Base-by-base conservation (phyloP, 2,888 invertebrate genomes). In the Cephus spinipes region DNA sequence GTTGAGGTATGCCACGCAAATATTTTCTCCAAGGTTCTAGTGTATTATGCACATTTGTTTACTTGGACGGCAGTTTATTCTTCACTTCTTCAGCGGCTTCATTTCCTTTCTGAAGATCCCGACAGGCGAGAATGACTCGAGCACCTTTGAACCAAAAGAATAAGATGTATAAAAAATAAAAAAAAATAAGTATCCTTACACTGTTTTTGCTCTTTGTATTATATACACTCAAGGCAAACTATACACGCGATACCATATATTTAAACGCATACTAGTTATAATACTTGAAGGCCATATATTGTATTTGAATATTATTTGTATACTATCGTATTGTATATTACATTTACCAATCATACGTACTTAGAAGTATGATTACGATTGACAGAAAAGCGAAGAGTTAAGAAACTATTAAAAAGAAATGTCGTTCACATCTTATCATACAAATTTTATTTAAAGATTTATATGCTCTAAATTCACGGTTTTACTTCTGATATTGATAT, bases 41-140 rank as follows among this genome's bases (percentile, higher is more conserved):
- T 35, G 12, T 74, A 35, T 11, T 23, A 31, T 30, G 23, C 11
- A 33, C 12, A 75, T 33, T 76, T 76, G 81, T 76, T 15, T 86
- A 90, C 90, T 80, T 87, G 11, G 87, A 83, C 0, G 89, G 85
- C 32, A 85, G 84, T 35, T 77, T 82, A 1, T 73, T 81, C 78
- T 85, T 87, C 73, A 94, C 90, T 36, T 92, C 91, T 36, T 89
- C 87, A 11, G 91, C 89, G 23, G 93, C 93, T 74, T 85, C 85
- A 68, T 92, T 88, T 0, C 92, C 93, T 80, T 91, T 92, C 12
- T 85, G 84, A 2, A 92, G n/a, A 85, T 93, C 91, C 80, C 94
- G 87, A 83, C 93, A 94, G 3, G 93, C 94, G 82, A 94, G 82
- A 76, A 94, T 92, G 3, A 90, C 90, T 83, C 88, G 83, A 11